Conservation (phyloP, 2,113 vertebrate species). For the Protomyctophum bolini region DNA sequence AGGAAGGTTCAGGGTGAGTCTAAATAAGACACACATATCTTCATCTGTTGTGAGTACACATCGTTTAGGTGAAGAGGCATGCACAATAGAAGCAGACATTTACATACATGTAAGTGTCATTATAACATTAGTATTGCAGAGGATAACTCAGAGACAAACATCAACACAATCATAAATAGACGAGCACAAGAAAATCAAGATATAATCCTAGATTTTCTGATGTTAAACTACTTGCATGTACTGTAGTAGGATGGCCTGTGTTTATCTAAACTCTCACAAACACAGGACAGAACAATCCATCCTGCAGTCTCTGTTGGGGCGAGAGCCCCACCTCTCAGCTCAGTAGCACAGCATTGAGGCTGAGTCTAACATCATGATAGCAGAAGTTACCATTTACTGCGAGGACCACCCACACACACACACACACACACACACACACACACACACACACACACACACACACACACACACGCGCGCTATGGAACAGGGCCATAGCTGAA, state of each 20-base stretch:
- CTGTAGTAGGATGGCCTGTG: too few species aligned
- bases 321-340: slow-evolving; percentile 11
- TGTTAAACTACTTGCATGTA: too few species aligned
- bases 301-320: neutral
- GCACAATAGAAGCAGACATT: neutral
- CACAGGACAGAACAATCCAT: slow-evolving; percentile 11
- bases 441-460: slow-evolving; percentile 33
- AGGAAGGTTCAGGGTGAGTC: neutral
- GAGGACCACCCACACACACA: slow-evolving; percentile 44
- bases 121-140: too few species aligned
- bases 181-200: too few species aligned
- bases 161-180: too few species aligned
- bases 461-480: slow-evolving; percentile 40
- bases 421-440: neutral
- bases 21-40: neutral
- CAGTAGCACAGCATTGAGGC: slow-evolving; percentile 10
- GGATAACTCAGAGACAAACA: too few species aligned
- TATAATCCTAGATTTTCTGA: too few species aligned
- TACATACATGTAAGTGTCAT: neutral
- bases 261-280: neutral
- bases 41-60: neutral
- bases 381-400: slow-evolving; percentile 25
- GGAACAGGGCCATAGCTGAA: slow-evolving; percentile 45
- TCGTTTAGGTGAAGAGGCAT: too few species aligned
- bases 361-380: slow-evolving; percentile 29